phyloP scores from a whole-genome alignment of 1,140 invertebrate species.

The Rhagoletis pomonella region DNA sequence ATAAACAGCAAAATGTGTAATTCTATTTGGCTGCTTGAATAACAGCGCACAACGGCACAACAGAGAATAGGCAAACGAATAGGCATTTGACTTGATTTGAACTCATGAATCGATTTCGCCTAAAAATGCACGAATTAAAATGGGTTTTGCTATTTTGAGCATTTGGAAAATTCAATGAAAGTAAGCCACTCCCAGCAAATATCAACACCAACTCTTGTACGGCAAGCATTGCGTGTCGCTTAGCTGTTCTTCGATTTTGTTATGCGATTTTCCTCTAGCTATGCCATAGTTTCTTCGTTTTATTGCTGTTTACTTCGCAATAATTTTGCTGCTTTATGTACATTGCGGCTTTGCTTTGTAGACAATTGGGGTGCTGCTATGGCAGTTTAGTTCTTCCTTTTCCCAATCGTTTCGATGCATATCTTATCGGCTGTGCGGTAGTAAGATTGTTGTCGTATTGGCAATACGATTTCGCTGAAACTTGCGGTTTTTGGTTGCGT shows the following conservation, averaged over 20 bases:
- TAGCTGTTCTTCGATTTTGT: too few species aligned
- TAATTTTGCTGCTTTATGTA: not conserved
- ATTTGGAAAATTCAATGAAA: not conserved
- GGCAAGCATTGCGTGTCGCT: too few species aligned
- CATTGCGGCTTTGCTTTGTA: not conserved
- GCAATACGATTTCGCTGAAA: not conserved
- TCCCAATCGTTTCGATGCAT: too few species aligned
- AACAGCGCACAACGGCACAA: too few species aligned
- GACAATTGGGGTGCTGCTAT: not conserved
- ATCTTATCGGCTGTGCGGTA: too few species aligned
- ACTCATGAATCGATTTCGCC: not conserved
- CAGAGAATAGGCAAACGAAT: too few species aligned
- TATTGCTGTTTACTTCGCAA: constrained; percentile 4
- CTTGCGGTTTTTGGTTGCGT: not conserved
- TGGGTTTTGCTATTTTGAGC: not conserved
- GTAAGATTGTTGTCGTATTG: not conserved
- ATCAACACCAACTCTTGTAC: not conserved
- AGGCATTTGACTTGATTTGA: not conserved
- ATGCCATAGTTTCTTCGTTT: not conserved
- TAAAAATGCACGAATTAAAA: not conserved
- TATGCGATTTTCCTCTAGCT: not conserved
- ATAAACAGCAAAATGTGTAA: not conserved
- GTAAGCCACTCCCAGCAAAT: not conserved
- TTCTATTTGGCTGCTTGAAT: not conserved
- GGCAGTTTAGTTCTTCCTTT: too few species aligned